Evolutionary conservation across 1,140 invertebrate species (phyloP).

Genomic region (Drosophila teissieri): DNA sequence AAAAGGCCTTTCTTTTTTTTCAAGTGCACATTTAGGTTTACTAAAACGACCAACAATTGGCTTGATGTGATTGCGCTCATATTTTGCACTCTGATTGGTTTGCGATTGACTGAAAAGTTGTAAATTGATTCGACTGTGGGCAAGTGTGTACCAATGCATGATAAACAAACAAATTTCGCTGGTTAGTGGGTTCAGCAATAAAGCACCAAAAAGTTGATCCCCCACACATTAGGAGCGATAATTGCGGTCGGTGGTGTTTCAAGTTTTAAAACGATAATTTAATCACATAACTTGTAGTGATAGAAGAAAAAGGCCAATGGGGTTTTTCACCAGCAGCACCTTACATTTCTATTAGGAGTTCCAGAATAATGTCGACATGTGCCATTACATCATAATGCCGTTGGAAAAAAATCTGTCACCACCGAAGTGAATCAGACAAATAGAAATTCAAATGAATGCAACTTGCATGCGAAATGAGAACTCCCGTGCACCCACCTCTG

Average conservation of each 20-base stretch:
- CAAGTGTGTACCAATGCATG: slow-evolving; percentile 33
- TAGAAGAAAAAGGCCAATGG: not conserved
- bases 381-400: slow-evolving; percentile 15
- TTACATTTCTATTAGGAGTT: slow-evolving; percentile 10
- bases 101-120: slow-evolving; percentile 74
- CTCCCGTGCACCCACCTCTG: slow-evolving; percentile 15
- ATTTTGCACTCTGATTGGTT: slow-evolving; percentile 62
- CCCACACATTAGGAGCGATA: slow-evolving; percentile 5
- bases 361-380: slow-evolving; percentile 14
- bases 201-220: slow-evolving; percentile 30
- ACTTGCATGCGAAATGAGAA: slow-evolving; percentile 60
- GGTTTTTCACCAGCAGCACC: not conserved
- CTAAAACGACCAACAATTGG: slow-evolving; percentile 61
- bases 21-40: slow-evolving; percentile 26
- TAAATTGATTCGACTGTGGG: slow-evolving; percentile 70
- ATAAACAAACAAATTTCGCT: slow-evolving; percentile 56
- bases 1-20: not conserved
- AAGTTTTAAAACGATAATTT: slow-evolving; percentile 4
- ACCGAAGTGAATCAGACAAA: slow-evolving; percentile 18
- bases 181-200: slow-evolving; percentile 24
- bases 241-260: slow-evolving; percentile 10
- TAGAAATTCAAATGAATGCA: slow-evolving; percentile 62
- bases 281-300: not conserved
- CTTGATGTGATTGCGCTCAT: slow-evolving; percentile 71
- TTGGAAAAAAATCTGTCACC: slow-evolving; percentile 25